These are phyloP conservation scores for Argynnis bischoffii DNA, from an alignment of 2,888 invertebrate genomes.

Conservation along the genomic window DNA sequence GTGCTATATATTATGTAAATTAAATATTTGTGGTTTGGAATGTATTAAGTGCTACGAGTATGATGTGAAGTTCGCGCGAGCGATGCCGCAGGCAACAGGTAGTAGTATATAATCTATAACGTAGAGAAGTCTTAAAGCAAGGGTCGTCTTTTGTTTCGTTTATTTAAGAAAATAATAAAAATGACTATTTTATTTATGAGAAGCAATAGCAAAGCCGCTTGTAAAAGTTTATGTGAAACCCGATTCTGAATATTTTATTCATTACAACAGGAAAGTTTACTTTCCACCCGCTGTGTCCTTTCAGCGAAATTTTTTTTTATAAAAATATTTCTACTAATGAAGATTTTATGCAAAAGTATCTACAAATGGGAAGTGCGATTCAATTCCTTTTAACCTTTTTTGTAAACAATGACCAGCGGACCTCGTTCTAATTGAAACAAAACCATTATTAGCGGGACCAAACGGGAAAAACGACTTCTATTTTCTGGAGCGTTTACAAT, in stretches of 20 bases:
- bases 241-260: constrained; percentile 34
- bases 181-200: constrained; percentile 19
- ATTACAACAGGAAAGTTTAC: constrained; percentile 32
- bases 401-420: constrained; percentile 43
- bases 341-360: constrained; percentile 46
- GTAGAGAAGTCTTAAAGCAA: too few species aligned
- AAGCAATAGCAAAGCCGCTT: constrained; percentile 22
- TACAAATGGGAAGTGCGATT: constrained; percentile 42
- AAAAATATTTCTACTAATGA: constrained; percentile 44
- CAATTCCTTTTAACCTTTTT: constrained; percentile 41
- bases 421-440: constrained; percentile 48
- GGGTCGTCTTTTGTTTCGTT: neutral
- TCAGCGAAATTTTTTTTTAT: constrained; percentile 39
- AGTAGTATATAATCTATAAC: too few species aligned
- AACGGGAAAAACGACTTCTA: constrained; percentile 45
- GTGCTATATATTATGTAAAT: neutral
- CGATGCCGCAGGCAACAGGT: too few species aligned
- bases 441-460: constrained; percentile 48
- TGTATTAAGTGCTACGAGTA: too few species aligned
- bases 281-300: constrained; percentile 23
- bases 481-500: constrained; percentile 44
- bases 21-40: neutral
- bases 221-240: constrained; percentile 27
- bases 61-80: too few species aligned
- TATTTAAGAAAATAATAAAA: constrained; percentile 18